A percentile compares a stretch with the other conserved stretches of the same genome.
These are phyloP conservation scores for Cartodere bifasciata DNA, from an alignment of 2,888 invertebrate genomes.

Conservation along the genomic window DNA sequence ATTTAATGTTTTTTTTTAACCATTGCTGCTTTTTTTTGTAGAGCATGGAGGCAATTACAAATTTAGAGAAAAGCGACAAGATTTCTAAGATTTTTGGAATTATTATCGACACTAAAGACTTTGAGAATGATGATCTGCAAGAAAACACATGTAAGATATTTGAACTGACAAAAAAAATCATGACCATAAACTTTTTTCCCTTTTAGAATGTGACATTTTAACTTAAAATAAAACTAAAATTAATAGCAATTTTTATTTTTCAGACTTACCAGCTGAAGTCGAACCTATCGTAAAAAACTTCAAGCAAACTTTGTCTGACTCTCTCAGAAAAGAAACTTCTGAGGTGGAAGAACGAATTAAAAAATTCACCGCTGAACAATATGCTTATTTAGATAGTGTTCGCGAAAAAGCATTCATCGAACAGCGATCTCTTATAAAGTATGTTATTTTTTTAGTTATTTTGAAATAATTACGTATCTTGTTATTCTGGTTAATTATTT, in stretches of 20 bases:
- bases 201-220: no score
- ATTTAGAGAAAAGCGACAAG: conserved; percentile 47
- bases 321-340: conserved; percentile 54
- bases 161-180: no score
- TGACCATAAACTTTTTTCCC: no score
- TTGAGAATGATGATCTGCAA: conserved; percentile 35
- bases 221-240: neutral
- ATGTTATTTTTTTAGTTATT: no score
- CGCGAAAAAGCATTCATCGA: conserved; percentile 61
- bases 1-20: no score
- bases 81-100: conserved; percentile 64
- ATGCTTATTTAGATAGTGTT: conserved; percentile 59
- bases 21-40: conserved; percentile 16
- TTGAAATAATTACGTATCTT: no score
- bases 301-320: conserved; percentile 54
- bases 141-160: no score
- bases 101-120: conserved; percentile 44
- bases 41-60: conserved; percentile 37
- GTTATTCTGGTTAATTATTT: no score
- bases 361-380: conserved; percentile 61
- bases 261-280: conserved; percentile 38
- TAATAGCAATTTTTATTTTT: no score
- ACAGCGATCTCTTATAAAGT: conserved; percentile 44
- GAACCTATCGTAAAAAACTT: conserved; percentile 46
- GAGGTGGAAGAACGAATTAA: conserved; percentile 64